A percentile compares a stretch with the other conserved stretches of the same genome.
Conservation (phyloP, 2,888 invertebrate genomes). For the Volucella inflata region DNA sequence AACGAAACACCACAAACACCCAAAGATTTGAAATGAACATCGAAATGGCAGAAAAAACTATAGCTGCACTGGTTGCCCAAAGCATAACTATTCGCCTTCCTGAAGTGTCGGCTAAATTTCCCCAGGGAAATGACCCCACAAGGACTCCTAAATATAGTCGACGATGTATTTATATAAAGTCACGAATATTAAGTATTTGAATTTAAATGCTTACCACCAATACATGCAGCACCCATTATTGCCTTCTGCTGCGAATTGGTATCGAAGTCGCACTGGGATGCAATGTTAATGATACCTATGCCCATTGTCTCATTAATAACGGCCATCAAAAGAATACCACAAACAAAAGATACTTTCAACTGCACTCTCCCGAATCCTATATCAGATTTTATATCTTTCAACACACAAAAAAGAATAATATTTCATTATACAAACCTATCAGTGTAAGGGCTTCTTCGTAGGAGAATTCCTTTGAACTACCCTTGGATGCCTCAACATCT, state of each 20-base stretch:
- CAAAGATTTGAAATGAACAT: conserved; percentile 84
- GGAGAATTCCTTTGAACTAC: conserved; percentile 8
- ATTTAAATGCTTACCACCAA: conserved; percentile 85
- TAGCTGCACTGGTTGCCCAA: conserved; percentile 84
- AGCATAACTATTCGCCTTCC: conserved; percentile 85
- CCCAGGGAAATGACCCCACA: conserved; percentile 86
- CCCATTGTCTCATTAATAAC: conserved; percentile 89
- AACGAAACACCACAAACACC: conserved; percentile 85
- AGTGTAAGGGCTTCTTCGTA: conserved; percentile 53
- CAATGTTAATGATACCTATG: conserved; percentile 88
- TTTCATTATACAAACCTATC: conserved; percentile 48
- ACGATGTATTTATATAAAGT: background rate
- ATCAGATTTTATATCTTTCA: background rate
- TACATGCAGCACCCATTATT: conserved; percentile 87
- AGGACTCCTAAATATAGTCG: conserved; percentile 83
- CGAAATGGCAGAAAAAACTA: conserved; percentile 84
- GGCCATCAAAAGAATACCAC: conserved; percentile 87
- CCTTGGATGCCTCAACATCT: conserved; percentile 36
- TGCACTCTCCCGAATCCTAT: conserved; percentile 88
- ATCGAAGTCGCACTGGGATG: conserved; percentile 88
- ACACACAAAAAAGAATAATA: background rate
- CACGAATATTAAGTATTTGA: background rate
- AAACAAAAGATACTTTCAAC: conserved; percentile 85
- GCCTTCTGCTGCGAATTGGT: conserved; percentile 86
- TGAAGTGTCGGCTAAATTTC: conserved; percentile 85